Conservation (phyloP, 2,888 invertebrate genomes). For the Torymus aiolomorphi region DNA sequence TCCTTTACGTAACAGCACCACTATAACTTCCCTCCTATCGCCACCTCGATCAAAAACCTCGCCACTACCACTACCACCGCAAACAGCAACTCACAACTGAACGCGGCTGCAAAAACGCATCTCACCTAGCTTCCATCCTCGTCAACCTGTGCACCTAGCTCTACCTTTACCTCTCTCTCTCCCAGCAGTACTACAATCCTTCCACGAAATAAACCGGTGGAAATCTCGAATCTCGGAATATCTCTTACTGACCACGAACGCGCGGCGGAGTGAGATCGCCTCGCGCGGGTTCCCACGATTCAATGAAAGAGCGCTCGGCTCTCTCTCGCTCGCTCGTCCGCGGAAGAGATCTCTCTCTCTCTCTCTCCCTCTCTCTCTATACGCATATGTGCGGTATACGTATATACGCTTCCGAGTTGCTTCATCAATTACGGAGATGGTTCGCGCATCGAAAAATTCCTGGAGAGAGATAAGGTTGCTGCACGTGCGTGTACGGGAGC, state of each 20-base stretch:
- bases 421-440: slow-evolving; percentile 29
- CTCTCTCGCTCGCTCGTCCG: slow-evolving; percentile 1
- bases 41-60: neutral
- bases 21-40: neutral
- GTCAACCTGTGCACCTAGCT: no score
- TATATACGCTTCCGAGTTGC: neutral
- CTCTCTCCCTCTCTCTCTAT: neutral
- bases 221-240: slow-evolving; percentile 48
- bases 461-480: neutral
- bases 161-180: no score
- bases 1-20: neutral
- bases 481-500: neutral
- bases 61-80: neutral
- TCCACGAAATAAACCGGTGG: slow-evolving; percentile 38
- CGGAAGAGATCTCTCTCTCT: slow-evolving; percentile 10
- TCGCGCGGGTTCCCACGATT: slow-evolving; percentile 48
- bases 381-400: neutral
- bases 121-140: no score
- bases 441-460: slow-evolving; percentile 22
- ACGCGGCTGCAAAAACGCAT: no score
- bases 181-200: neutral
- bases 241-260: no score
- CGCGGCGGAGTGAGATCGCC: neutral
- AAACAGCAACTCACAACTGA: no score
- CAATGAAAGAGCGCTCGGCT: slow-evolving; percentile 23